A percentile compares a stretch with the other conserved stretches of the same genome.
Conservation (phyloP, 2,113 vertebrate species). For the Eretmochelys imbricata region DNA sequence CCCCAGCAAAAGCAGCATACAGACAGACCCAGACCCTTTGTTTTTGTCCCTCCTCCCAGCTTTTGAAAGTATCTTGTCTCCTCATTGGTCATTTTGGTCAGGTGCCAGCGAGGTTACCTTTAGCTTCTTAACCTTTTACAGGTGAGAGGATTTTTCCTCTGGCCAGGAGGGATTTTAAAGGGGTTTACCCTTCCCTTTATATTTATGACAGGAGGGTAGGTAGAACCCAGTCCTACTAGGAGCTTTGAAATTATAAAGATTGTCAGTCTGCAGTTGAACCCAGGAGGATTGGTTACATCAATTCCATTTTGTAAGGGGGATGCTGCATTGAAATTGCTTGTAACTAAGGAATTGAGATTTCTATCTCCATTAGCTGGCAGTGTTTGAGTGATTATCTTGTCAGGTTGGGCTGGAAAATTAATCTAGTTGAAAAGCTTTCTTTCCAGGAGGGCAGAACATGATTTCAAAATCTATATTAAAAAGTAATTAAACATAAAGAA, state of each 20-base stretch:
- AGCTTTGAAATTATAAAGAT: not conserved
- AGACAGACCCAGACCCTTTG: no score
- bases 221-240: not conserved
- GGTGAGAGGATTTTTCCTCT: no score
- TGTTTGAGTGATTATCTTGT: not conserved
- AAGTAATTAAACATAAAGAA: conserved; percentile 16
- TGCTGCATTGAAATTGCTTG: not conserved
- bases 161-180: no score
- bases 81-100: no score
- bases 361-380: not conserved
- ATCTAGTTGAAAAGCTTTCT: conserved; percentile 13
- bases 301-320: not conserved
- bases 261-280: not conserved
- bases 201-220: not conserved
- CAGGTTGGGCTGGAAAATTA: conserved; percentile 9
- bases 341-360: conserved; percentile 1
- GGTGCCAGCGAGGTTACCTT: no score
- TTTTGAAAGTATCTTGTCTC: no score
- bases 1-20: no score
- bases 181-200: no score
- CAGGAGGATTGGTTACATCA: not conserved
- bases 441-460: not conserved
- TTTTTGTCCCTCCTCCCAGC: no score
- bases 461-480: conserved; percentile 17
- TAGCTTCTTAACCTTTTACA: no score